phyloP scores from a whole-genome alignment of 2,888 invertebrate genomes.

The Linnaemya vulpina region DNA sequence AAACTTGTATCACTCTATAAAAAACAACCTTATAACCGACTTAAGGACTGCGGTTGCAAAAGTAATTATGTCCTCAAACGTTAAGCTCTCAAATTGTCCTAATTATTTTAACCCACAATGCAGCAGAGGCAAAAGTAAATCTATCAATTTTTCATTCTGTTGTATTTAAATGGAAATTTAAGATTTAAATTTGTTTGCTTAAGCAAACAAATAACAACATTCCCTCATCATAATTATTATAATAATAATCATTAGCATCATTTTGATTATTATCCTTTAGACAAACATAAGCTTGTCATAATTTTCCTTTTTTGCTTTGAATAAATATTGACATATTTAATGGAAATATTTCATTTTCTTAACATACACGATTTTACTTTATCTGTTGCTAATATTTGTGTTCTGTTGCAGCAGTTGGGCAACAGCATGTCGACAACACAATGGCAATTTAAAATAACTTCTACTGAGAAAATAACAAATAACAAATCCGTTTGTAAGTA shows the following conservation, averaged over 20 bases:
- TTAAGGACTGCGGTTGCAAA: no score
- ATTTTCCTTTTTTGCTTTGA: constrained; percentile 60
- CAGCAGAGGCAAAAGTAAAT: constrained; percentile 2
- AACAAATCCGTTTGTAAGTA: constrained; percentile 6
- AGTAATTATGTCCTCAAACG: not conserved
- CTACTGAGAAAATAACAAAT: not conserved
- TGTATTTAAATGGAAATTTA: constrained; percentile 15
- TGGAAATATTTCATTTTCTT: constrained; percentile 59
- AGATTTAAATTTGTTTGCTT: constrained; percentile 50
- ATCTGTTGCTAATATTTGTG: constrained; percentile 6
- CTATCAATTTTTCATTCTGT: not conserved
- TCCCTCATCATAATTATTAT: constrained; percentile 31
- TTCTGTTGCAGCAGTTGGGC: constrained; percentile 4
- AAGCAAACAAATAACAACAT: constrained; percentile 31
- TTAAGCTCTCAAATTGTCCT: constrained; percentile 19
- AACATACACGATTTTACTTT: constrained; percentile 13
- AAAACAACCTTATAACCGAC: no score
- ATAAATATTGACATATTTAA: constrained; percentile 70
- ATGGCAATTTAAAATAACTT: constrained; percentile 29
- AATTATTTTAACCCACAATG: not conserved
- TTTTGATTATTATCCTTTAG: constrained; percentile 68
- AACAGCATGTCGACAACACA: no score
- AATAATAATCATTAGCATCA: constrained; percentile 36
- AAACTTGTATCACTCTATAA: no score
- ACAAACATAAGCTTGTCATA: constrained; percentile 69